These are phyloP conservation scores for Heliconius melpomene DNA, from an alignment of 1,140 invertebrate species.

Conservation along the genomic window DNA sequence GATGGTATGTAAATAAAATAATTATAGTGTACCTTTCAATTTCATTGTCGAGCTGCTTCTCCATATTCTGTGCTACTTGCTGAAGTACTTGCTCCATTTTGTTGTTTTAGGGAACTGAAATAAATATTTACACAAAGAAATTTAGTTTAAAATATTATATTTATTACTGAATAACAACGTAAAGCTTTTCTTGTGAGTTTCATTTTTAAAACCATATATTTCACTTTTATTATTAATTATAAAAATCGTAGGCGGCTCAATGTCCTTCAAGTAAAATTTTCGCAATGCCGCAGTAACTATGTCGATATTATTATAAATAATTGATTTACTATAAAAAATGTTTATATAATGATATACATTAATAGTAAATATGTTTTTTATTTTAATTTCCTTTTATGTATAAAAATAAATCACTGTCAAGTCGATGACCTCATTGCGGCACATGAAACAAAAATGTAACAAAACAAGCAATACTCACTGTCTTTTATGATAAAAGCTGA, in stretches of 20 bases:
- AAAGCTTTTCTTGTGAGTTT: too few relatives aligned
- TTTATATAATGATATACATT: background rate
- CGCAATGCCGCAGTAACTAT: background rate
- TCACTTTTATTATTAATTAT: too few relatives aligned
- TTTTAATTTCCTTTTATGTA: conserved; percentile 9
- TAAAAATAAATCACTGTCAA: conserved; percentile 17
- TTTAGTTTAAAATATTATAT: too few relatives aligned
- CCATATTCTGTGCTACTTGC: conserved; percentile 86
- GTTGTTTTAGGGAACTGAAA: background rate
- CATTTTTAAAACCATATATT: too few relatives aligned
- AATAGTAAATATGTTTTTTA: background rate
- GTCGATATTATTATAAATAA: background rate
- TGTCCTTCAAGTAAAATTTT: background rate
- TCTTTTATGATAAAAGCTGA: background rate
- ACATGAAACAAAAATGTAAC: conserved; percentile 25
- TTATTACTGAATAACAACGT: too few relatives aligned
- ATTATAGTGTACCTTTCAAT: conserved; percentile 82
- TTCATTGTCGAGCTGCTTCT: conserved; percentile 91
- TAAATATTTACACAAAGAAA: background rate
- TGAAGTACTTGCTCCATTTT: conserved; percentile 67
- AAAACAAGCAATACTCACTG: conserved; percentile 26
- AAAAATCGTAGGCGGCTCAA: conserved; percentile 7
- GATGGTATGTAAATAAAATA: too few relatives aligned
- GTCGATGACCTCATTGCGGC: conserved; percentile 37
- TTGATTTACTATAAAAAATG: background rate